Percentiles rank a stretch among this genome's conserved stretches.
These are phyloP conservation scores for Drosophila peninsularis DNA, from an alignment of 2,888 invertebrate genomes.

Conservation along the genomic window DNA sequence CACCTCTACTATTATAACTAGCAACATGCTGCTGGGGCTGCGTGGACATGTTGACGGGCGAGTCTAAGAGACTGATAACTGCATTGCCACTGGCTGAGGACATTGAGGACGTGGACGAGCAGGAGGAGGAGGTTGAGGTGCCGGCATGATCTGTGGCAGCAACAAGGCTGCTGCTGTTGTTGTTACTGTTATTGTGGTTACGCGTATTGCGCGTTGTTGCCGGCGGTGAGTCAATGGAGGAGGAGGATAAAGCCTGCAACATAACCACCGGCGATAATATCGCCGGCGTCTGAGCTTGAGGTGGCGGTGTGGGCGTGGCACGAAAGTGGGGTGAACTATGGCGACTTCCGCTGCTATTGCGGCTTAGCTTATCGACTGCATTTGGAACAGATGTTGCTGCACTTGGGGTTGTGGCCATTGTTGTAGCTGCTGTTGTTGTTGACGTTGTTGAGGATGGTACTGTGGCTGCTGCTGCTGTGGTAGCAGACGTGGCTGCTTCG, in stretches of 20 bases:
- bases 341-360: slow-evolving; percentile 40
- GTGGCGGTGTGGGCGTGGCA: slow-evolving; percentile 69
- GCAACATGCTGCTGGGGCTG: slow-evolving; percentile 51
- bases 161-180: slow-evolving; percentile 38
- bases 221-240: slow-evolving; percentile 62
- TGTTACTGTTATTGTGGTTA: slow-evolving; percentile 41
- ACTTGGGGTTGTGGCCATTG: slow-evolving; percentile 8
- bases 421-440: slow-evolving; percentile 13
- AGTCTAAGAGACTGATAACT: slow-evolving; percentile 51
- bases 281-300: slow-evolving; percentile 57
- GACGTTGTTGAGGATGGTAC: slow-evolving; percentile 6
- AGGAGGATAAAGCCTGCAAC: slow-evolving; percentile 70
- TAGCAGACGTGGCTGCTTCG: slow-evolving; percentile 40
- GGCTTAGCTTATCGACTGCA: slow-evolving; percentile 61
- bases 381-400: slow-evolving; percentile 23
- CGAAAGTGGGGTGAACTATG: slow-evolving; percentile 65
- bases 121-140: slow-evolving; percentile 48
- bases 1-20: slow-evolving; percentile 41
- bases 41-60: slow-evolving; percentile 73
- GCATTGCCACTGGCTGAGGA: slow-evolving; percentile 46
- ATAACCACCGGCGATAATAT: slow-evolving; percentile 71
- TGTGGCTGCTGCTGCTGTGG: slow-evolving; percentile 25
- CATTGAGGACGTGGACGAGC: slow-evolving; percentile 60
- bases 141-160: slow-evolving; percentile 35
- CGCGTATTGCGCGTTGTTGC: slow-evolving; percentile 55